Evolutionary conservation across 2,888 invertebrate species (phyloP).

Genomic region (Myathropa florea): DNA sequence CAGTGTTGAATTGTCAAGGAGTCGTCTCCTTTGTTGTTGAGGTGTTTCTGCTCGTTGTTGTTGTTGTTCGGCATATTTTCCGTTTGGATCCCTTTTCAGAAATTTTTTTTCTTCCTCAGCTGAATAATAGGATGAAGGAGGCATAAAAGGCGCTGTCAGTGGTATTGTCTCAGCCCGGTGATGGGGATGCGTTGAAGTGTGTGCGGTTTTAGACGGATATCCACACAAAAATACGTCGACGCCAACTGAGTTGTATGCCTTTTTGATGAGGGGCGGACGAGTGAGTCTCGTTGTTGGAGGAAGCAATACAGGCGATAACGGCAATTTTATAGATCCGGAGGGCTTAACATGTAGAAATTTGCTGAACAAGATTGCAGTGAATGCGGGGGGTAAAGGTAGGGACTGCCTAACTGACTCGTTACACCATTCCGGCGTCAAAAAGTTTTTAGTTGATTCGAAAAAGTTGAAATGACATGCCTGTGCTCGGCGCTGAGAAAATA

Average conservation of each 20-base stretch:
- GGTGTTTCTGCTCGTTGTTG: constrained; percentile 60
- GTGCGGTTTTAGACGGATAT: constrained; percentile 59
- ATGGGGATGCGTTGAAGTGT: constrained; percentile 2
- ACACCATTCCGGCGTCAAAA: not conserved
- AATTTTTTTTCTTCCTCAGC: not conserved
- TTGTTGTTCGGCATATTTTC: constrained; percentile 34
- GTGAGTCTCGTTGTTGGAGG: constrained; percentile 16
- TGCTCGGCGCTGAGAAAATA: not conserved
- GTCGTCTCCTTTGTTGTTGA: constrained; percentile 63
- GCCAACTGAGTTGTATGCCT: constrained; percentile 53
- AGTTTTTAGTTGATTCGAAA: not conserved
- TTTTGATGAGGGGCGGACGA: constrained; percentile 29
- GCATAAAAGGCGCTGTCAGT: constrained; percentile 18
- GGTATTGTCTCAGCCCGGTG: constrained; percentile 37
- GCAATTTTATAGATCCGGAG: constrained; percentile 68
- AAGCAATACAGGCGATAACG: constrained; percentile 66
- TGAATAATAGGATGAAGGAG: constrained; percentile 29
- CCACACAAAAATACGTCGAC: constrained; percentile 53
- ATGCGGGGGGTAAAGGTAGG: not conserved
- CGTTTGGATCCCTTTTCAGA: not conserved
- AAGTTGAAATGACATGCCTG: not conserved
- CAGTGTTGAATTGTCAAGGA: constrained; percentile 65
- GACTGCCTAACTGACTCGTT: not conserved
- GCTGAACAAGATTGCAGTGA: constrained; percentile 41
- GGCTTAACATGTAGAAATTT: constrained; percentile 53